Evolutionary conservation across 2,113 vertebrate genomes (phyloP), one percentile per base, ranked within the genome.

Genomic region (Okapia johnstoni): DNA sequence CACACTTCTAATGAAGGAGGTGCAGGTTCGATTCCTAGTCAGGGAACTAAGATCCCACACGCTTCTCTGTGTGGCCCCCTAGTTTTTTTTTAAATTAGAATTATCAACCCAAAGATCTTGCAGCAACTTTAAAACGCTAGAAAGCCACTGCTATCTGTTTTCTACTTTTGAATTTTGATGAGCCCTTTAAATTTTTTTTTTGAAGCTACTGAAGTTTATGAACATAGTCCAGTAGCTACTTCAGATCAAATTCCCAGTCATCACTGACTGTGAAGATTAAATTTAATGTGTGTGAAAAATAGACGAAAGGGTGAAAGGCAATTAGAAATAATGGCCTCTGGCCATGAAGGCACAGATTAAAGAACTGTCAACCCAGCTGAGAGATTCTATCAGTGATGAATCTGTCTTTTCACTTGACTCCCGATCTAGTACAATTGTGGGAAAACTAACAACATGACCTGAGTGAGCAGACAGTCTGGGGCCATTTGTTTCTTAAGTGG

Each of bases 341-440:
- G 61, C 66, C 88, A 63, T 21, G 52, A 93, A 95, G 95, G 70
- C 96, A 95, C 94, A 96, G 94, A 98, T 96, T 60, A 97, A 98
- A 97, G 95, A 96, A 30, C 25, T 93, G 94, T 97, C 97, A 98
- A 96, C 89, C 96, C 77, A 80, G 83, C 93, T 84, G 94, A 96
- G 97, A 98, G 98, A 98, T 98, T 95, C 97, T 98, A 96, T 98
- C 98, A 95, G 97, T 94, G 97, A 98, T 96, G 95, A 96, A 98
- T 98, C 96, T 98, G 97, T 88, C 80, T 16, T 97, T 97, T 96
- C 76, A 46, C 98, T 97, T 85, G 76, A 94, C 95, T 92, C 58
- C 80, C 13, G 76, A 92, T 50, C 92, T 96, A 30, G 86, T 94
- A 76, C 96, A 88, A 28, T 97, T 90, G 93, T 86, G 98, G 97